These are phyloP conservation scores for Drosophila sordidula DNA, from an alignment of 2,888 invertebrate species.

Conservation along the genomic window DNA sequence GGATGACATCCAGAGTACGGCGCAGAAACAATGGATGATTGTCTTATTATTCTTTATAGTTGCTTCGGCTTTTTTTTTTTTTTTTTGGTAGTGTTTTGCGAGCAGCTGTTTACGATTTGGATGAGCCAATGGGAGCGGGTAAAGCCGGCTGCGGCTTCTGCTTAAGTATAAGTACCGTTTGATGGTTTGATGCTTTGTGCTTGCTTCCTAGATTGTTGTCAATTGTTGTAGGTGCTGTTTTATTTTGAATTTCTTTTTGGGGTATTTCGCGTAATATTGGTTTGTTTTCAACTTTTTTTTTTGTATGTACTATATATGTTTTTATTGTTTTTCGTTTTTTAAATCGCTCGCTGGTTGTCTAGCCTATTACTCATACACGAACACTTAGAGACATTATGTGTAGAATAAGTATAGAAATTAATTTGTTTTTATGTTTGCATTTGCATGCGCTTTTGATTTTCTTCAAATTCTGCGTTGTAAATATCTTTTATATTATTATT, in stretches of 20 bases:
- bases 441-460: slow-evolving; percentile 58
- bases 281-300: slow-evolving; percentile 62
- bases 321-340: slow-evolving; percentile 43
- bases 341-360: slow-evolving; percentile 72
- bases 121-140: slow-evolving; percentile 58
- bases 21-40: slow-evolving; percentile 60
- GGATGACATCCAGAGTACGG: slow-evolving; percentile 48
- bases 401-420: slow-evolving; percentile 51
- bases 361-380: slow-evolving; percentile 48
- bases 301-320: slow-evolving; percentile 9
- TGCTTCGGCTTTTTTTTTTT: slow-evolving; percentile 24
- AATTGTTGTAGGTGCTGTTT: slow-evolving; percentile 31
- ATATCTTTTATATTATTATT: slow-evolving; percentile 18
- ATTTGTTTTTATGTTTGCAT: slow-evolving; percentile 53
- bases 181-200: slow-evolving; percentile 73
- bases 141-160: slow-evolving; percentile 13
- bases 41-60: slow-evolving; percentile 56
- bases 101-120: slow-evolving; percentile 55
- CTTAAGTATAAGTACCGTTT: slow-evolving; percentile 71
- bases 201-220: slow-evolving; percentile 51
- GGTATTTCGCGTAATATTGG: slow-evolving; percentile 66
- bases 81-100: slow-evolving; percentile 22
- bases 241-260: slow-evolving; percentile 22
- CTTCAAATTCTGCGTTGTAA: slow-evolving; percentile 34
- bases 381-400: slow-evolving; percentile 18